Evolutionary conservation across 2,888 invertebrate genomes (phyloP).

Genomic region (Arrhopalites spinosus): DNA sequence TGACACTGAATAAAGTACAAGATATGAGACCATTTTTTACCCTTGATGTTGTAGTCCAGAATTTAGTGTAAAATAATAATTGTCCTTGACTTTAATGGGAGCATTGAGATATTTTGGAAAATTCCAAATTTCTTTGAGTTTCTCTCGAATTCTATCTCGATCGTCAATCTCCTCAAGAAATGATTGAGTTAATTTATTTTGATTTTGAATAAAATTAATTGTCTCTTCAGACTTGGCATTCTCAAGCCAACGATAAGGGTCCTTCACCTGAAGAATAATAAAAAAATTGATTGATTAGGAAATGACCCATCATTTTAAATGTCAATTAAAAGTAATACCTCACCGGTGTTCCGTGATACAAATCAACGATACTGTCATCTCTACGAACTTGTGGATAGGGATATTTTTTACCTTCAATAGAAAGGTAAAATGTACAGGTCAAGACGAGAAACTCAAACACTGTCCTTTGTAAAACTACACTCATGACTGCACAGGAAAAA

Average conservation of each 20-base stretch:
- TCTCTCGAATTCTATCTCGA: conserved; percentile 19
- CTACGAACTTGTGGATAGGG: conserved; percentile 23
- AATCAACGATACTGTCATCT: conserved; percentile 12
- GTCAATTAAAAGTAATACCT: neutral
- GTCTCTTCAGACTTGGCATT: conserved; percentile 92
- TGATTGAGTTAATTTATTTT: conserved; percentile 72
- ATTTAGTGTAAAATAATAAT: conserved; percentile 16
- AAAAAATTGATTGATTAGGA: neutral
- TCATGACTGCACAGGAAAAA: too few species aligned
- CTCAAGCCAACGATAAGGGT: conserved; percentile 74
- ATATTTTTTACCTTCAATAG: neutral
- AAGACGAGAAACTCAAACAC: too few species aligned
- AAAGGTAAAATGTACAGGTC: neutral
- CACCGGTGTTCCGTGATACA: conserved; percentile 26
- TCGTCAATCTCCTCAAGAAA: conserved; percentile 17
- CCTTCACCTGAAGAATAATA: conserved; percentile 19
- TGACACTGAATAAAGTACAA: too few species aligned
- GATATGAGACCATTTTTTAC: too few species aligned
- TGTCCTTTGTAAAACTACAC: too few species aligned
- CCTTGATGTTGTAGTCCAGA: conserved; percentile 23
- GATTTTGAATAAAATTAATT: conserved; percentile 82
- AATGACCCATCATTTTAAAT: neutral
- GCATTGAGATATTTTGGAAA: conserved; percentile 16
- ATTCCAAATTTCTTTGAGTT: conserved; percentile 23
- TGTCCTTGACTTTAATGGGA: conserved; percentile 11